Base-by-base conservation (phyloP, 2,888 invertebrate genomes). In the Synergus itoensis region DNA sequence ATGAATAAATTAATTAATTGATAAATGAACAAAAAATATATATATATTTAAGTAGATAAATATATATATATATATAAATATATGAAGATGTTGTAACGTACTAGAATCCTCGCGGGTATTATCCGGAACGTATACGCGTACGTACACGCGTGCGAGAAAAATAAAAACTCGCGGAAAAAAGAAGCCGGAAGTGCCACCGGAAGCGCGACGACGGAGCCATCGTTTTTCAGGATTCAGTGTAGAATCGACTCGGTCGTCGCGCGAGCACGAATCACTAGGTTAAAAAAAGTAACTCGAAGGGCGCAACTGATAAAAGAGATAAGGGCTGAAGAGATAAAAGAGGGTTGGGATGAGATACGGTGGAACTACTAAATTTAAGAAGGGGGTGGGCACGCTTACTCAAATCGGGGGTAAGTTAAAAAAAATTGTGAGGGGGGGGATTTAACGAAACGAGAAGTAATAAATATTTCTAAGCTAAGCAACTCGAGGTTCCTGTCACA, bases 1-100 rank as follows among this genome's bases (percentile, higher is more conserved):
- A 85, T 79, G 80, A 79, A 82, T 93, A 93, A 93, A 93, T 93
- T 93, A 93, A 93, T 93, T 93, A 92, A 93, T 93, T 93, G 93
- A 93, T 93, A 93, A 93, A 93, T 93, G 43, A 78, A 79, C 43
- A 81, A 81, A 63, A 81, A 48, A 80, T 82, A 84, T 80, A 84
- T 82, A 84, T 84, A 83, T 81, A 85, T 79, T 64, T 83, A 84
- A 53, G 73, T 84, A 84, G 57, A 82, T 79, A 83, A 43, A 82
- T 84, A 83, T 82, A 85, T 81, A 86, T 82, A 85, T 85, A 85
- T 85, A 85, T 88, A 86, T 83, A 79, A 80, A 79, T 81, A 78
- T 77, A 87, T 85, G 79, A 60, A 67, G 87, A 88, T 88, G 89
- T 87, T 88, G 86, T 88, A 88, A 89, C 86, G 86, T 87, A 87